Conservation (phyloP, 2,888 invertebrate genomes). For the Drepanosiphum platanoidis region DNA sequence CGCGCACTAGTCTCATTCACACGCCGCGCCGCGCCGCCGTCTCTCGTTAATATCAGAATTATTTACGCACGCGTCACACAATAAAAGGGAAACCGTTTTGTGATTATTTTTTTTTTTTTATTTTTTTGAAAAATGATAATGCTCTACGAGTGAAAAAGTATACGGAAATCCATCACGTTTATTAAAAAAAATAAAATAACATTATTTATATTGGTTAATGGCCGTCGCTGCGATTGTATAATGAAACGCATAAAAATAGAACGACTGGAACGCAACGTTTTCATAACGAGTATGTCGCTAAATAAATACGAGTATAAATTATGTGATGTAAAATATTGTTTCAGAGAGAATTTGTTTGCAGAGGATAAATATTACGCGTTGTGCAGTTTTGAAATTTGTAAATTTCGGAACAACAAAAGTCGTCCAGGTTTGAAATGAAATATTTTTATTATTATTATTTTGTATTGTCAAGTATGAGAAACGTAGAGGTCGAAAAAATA, state of each 20-base stretch:
- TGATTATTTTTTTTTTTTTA: neutral
- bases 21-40: too few species aligned
- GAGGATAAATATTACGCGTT: neutral
- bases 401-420: neutral
- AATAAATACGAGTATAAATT: constrained; percentile 1
- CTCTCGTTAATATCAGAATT: neutral
- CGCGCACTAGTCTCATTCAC: too few species aligned
- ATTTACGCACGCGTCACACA: neutral
- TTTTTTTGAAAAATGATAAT: too few species aligned
- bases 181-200: neutral
- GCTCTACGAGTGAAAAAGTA: neutral
- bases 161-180: neutral
- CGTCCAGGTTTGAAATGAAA: neutral
- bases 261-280: neutral
- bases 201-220: neutral
- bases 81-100: neutral
- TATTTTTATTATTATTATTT: neutral
- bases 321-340: neutral
- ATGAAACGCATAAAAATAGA: neutral
- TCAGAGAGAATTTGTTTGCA: neutral
- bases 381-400: neutral
- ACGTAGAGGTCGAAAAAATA: too few species aligned
- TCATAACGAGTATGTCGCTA: neutral
- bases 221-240: neutral
- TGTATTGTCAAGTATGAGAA: neutral